These are phyloP conservation scores for Corynorhinus townsendii DNA, from an alignment of 2,113 vertebrate species.

Conservation along the genomic window DNA sequence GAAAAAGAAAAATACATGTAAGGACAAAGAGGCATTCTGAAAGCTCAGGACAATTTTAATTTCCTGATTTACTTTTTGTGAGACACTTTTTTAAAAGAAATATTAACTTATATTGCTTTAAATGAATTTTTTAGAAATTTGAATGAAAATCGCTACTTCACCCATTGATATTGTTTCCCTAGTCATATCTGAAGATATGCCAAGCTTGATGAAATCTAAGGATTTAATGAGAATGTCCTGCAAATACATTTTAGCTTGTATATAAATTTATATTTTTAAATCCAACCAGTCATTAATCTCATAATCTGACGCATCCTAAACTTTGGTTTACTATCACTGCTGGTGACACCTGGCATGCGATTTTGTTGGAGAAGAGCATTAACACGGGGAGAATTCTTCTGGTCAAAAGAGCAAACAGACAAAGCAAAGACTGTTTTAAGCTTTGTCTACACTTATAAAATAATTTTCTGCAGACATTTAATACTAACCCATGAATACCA, in stretches of 20 bases:
- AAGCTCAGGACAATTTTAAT: not conserved
- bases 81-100: not conserved
- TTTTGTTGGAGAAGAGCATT: not conserved
- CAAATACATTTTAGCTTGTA: not conserved
- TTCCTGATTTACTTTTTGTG: not conserved
- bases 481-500: slow-evolving; percentile 95
- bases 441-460: not conserved
- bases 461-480: not conserved
- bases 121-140: not conserved
- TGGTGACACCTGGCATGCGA: not conserved
- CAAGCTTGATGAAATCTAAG: not conserved
- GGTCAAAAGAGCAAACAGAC: not conserved
- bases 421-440: not conserved
- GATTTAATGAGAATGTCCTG: not conserved
- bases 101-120: not conserved
- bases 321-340: not conserved
- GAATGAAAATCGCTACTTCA: not conserved
- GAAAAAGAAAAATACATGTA: not conserved
- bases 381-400: not conserved
- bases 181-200: not conserved
- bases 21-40: not conserved
- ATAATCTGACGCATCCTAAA: not conserved
- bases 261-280: not conserved
- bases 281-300: not conserved
- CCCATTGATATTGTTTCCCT: not conserved